phyloP scores from a whole-genome alignment of 2,797 vertebrate genomes.

The Sebastes reedi region DNA sequence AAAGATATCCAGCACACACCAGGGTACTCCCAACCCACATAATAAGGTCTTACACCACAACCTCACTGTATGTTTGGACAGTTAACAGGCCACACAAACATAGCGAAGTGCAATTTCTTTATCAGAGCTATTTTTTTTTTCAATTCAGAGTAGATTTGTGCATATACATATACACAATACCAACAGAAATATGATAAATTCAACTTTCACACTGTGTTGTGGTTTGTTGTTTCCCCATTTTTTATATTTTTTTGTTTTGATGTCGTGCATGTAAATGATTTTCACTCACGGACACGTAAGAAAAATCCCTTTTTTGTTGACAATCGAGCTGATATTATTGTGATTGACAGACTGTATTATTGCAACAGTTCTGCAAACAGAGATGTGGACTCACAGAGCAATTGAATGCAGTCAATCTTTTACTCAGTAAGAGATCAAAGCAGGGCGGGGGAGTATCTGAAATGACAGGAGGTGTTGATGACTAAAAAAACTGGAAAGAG shows the following conservation, averaged over 20 bases:
- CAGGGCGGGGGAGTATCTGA: background rate
- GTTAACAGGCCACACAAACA: background rate
- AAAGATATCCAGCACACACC: background rate
- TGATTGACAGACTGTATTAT: background rate
- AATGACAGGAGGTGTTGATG: background rate
- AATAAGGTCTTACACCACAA: background rate
- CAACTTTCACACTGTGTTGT: background rate
- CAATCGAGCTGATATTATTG: background rate
- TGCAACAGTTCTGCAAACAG: background rate
- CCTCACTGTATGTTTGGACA: background rate
- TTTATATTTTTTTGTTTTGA: background rate
- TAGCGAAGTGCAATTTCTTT: background rate
- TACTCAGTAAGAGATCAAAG: background rate
- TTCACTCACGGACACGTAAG: background rate
- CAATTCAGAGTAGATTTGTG: background rate
- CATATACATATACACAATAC: background rate
- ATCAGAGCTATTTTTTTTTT: background rate
- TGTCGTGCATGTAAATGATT: background rate
- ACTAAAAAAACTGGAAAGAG: background rate
- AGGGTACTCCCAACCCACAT: background rate
- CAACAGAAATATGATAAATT: background rate
- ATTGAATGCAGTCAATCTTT: background rate
- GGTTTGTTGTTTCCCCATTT: background rate
- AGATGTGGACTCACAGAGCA: background rate
- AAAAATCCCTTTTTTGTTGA: background rate